A percentile compares a stretch with the other conserved stretches of the same genome.
These are phyloP conservation scores for Anarrhichthys ocellatus DNA, from an alignment of 2,113 vertebrate species.

Conservation along the genomic window DNA sequence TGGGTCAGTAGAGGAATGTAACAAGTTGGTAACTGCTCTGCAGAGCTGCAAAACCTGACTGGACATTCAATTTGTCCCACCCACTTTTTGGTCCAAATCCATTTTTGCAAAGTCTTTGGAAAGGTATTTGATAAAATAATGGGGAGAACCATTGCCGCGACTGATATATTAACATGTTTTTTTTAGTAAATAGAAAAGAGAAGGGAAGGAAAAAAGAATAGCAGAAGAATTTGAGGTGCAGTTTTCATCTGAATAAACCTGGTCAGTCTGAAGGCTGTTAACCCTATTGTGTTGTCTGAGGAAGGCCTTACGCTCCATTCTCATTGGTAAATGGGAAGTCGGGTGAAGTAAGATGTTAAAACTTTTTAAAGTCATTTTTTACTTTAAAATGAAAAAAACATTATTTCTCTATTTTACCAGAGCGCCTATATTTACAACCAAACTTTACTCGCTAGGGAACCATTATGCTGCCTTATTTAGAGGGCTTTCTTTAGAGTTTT, in stretches of 20 bases:
- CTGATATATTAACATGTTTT: neutral
- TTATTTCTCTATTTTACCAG: neutral
- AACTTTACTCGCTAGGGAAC: neutral
- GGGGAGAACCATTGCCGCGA: neutral
- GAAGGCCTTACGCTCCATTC: neutral
- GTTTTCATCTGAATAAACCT: constrained; percentile 42
- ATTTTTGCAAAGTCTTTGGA: neutral
- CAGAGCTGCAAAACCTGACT: constrained; percentile 26
- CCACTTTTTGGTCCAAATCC: neutral
- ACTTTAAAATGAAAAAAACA: neutral
- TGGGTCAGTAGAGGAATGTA: constrained; percentile 13
- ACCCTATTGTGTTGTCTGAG: neutral
- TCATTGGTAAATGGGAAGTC: constrained; percentile 3
- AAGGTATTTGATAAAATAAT: neutral
- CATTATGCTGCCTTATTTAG: neutral
- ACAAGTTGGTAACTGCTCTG: constrained; percentile 3
- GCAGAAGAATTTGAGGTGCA: neutral
- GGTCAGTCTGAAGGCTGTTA: constrained; percentile 18
- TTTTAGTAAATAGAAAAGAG: neutral
- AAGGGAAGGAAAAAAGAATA: neutral
- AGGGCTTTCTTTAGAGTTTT: constrained; percentile 3
- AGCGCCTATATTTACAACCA: neutral
- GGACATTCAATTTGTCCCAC: neutral
- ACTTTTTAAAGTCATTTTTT: neutral
- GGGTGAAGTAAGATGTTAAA: neutral